These are phyloP conservation scores for Tachysurus vachellii DNA, from an alignment of 2,113 vertebrate genomes.

Conservation along the genomic window DNA sequence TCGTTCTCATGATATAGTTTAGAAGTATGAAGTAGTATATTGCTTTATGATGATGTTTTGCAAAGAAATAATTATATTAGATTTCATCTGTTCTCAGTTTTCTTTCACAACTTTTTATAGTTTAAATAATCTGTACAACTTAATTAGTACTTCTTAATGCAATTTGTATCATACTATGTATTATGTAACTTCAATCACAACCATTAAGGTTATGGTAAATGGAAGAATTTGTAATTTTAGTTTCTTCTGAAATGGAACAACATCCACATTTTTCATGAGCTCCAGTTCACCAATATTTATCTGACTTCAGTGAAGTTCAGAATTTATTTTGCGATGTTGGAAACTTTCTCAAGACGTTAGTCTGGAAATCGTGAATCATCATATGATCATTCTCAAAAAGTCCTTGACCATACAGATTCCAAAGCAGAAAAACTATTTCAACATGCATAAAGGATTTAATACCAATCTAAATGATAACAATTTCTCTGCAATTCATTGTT, in stretches of 20 bases:
- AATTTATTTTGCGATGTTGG: background rate
- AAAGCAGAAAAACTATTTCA: slow-evolving; percentile 6
- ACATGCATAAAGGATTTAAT: background rate
- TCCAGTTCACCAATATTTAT: background rate
- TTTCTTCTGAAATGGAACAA: background rate
- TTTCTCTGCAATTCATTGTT: background rate
- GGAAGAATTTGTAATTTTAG: background rate
- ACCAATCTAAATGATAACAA: background rate
- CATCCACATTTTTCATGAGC: background rate
- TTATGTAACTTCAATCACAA: background rate
- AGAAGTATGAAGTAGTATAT: background rate
- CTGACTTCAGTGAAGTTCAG: background rate
- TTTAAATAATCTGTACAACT: too few species aligned
- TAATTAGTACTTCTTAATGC: background rate
- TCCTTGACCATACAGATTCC: background rate
- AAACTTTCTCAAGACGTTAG: background rate
- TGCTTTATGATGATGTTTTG: background rate
- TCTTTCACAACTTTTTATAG: background rate
- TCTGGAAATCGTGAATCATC: slow-evolving; percentile 11
- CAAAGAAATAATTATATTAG: background rate
- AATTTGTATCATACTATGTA: background rate
- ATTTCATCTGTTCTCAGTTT: background rate
- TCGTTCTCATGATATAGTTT: slow-evolving; percentile 23
- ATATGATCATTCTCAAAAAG: background rate
- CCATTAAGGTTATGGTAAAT: background rate